Base-by-base conservation (phyloP, 2,888 invertebrate species). In the Diplazon laetatorius region DNA sequence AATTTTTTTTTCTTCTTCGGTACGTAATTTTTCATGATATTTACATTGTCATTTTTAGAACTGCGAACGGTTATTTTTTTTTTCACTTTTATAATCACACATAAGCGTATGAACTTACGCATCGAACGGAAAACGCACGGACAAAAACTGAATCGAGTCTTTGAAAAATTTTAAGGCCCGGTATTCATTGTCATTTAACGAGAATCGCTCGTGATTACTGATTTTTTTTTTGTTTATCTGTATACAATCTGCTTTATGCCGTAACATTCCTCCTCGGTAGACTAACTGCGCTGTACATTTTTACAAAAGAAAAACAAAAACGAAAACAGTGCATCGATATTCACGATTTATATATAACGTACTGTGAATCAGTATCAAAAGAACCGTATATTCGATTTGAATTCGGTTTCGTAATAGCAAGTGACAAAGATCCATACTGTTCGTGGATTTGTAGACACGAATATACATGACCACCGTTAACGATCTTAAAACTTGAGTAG, bases 181-280 rank as follows among this genome's bases (percentile, higher is more conserved):
- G 2, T 25, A 65, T 65, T 72, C 37, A n/a, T 50, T 48, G 65
- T 44, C 39, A n/a, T 14, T 9, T 57, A 59, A 30, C 39, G 62
- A 65, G 22, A 71, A 25, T 42, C 42, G 25, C 44, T 42, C 22
- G 18, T 12, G 39, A 59, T 50, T 14, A 52, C 66, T 35, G 14
- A 46, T 60, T 57, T 10, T 57, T 42, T 71, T 14, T 57, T 65
- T 52, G 30, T 70, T 30, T n/a, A 55, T 18, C 62, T 42, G 30
- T 59, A 68, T 74, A 65, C 50, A 57, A 73, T 71, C 72, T 72
- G 65, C 69, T 77, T 81, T 71, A 48, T 75, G 75, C 71, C 74
- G 73, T 70, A 76, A 80, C 82, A 82, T 82, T 82, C 82, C 78
- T 82, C 66, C 63, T 66, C 62, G 75, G 52, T 78, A 76, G 59